Evolutionary conservation across 2,888 invertebrate species (phyloP).

Genomic region (Phaonia tiefii): DNA sequence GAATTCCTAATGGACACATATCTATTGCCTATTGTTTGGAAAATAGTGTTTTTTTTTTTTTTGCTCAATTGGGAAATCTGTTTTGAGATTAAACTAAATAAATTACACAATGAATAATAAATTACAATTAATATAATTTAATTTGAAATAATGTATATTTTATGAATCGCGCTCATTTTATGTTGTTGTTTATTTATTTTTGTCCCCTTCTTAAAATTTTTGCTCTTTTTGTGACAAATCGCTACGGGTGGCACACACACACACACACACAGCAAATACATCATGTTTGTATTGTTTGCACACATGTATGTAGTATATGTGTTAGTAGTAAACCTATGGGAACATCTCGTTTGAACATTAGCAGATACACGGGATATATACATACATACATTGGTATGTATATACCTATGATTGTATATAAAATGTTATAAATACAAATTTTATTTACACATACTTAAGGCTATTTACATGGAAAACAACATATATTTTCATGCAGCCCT

Average conservation of each 20-base stretch:
- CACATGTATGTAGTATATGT: background rate
- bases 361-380: constrained; percentile 1
- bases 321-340: background rate
- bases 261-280: too few species aligned
- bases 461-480: constrained; percentile 57
- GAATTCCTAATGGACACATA: too few species aligned
- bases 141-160: constrained; percentile 27
- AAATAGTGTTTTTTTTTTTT: constrained; percentile 12
- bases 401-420: too few species aligned
- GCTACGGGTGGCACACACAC: too few species aligned
- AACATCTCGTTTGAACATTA: constrained; percentile 11
- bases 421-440: constrained; percentile 45
- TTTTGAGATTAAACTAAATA: constrained; percentile 26
- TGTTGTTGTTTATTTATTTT: background rate
- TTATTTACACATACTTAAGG: constrained; percentile 62
- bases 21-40: constrained; percentile 11
- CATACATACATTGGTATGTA: background rate
- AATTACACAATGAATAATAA: constrained; percentile 30
- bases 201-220: background rate
- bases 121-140: constrained; percentile 34
- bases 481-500: background rate
- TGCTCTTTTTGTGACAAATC: constrained; percentile 5
- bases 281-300: background rate
- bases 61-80: background rate
- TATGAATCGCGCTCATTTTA: constrained; percentile 25